Evolutionary conservation across 2,113 vertebrate species (phyloP), one percentile per base, ranked within the genome.

Genomic region (Microtus pennsylvanicus): DNA sequence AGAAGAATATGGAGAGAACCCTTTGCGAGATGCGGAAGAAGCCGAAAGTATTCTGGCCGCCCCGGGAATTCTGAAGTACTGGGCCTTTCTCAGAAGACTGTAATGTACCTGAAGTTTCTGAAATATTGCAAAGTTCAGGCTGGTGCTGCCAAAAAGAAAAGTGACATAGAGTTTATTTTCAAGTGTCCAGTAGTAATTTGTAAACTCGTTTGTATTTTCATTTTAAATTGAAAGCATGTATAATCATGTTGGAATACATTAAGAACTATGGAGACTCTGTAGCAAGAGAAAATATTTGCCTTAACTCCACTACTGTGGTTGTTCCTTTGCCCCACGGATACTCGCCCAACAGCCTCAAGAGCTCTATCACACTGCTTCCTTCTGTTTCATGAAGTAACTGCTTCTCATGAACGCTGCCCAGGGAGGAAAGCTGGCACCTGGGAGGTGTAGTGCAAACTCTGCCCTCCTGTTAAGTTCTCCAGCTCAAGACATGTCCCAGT

Each of bases 1-100:
- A 45, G 45, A 45, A 45, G 45, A 45, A 45, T 45, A 45, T 45
- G 45, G 5, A 45, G 45, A 45, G 45, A 45, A 45, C 45, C 42
- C 45, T 45, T 45, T 45, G 45, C 45, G 5, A 45, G 45, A 45
- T 45, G 45, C 45, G 3, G 45, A 45, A 45, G 45, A 45, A 45
- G 45, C 45, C 45, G 5, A 45, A 45, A 45, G 45, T 45, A 45
- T 45, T 45, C 45, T 45, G 45, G 96, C 85, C 11, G 6, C 97
- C 65, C 75, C 94, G 7, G 38, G 96, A 90, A 93, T 94, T 89
- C 97, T 89, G 93, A 65, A 95, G 91, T 90, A 28, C 50, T 96
- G 97, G 90, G 47, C 94, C 7, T 91, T 97, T 89, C 78, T 98
- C 95, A 97, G 97, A 97, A 93, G 96, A 92, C 35, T 89, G 28